Evolutionary conservation across 2,888 invertebrate species (phyloP).

Genomic region (Cryptocephalus moraei): DNA sequence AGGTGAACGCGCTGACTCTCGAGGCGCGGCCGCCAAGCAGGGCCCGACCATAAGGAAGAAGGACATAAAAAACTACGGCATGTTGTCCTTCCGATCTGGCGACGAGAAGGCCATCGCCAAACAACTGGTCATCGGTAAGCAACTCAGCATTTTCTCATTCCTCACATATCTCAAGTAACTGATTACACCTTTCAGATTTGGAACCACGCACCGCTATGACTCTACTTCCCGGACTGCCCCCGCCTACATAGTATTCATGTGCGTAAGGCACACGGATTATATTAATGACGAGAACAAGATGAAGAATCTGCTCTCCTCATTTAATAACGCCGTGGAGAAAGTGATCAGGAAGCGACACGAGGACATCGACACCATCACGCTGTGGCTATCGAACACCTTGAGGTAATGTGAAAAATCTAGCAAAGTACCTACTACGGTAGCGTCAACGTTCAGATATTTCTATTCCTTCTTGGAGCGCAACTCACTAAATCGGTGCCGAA

Average conservation of each 20-base stretch:
- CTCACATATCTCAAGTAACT: no score
- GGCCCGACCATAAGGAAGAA: slow-evolving; percentile 63
- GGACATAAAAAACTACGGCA: slow-evolving; percentile 75
- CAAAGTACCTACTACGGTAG: no score
- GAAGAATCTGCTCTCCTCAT: slow-evolving; percentile 63
- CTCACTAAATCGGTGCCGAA: no score
- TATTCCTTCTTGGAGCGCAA: no score
- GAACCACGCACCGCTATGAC: slow-evolving; percentile 65
- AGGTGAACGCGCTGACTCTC: slow-evolving; percentile 58
- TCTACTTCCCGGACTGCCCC: slow-evolving; percentile 82
- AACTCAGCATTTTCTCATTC: background rate
- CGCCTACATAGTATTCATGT: slow-evolving; percentile 94
- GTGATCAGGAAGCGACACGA: slow-evolving; percentile 64
- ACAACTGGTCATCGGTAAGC: slow-evolving; percentile 65
- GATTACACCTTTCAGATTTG: slow-evolving; percentile 48
- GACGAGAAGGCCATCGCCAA: slow-evolving; percentile 72
- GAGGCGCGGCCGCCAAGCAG: slow-evolving; percentile 42
- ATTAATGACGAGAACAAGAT: slow-evolving; percentile 92
- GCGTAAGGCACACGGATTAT: slow-evolving; percentile 89
- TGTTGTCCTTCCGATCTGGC: slow-evolving; percentile 81
- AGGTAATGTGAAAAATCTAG: slow-evolving; percentile 37
- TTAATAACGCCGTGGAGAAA: slow-evolving; percentile 72
- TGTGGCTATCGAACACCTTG: slow-evolving; percentile 79
- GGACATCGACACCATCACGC: slow-evolving; percentile 71
- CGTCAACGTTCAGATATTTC: no score